A percentile compares a stretch with the other conserved stretches of the same genome.
Evolutionary conservation across 2,797 vertebrate genomes (phyloP).

Genomic region (Chelmon rostratus): DNA sequence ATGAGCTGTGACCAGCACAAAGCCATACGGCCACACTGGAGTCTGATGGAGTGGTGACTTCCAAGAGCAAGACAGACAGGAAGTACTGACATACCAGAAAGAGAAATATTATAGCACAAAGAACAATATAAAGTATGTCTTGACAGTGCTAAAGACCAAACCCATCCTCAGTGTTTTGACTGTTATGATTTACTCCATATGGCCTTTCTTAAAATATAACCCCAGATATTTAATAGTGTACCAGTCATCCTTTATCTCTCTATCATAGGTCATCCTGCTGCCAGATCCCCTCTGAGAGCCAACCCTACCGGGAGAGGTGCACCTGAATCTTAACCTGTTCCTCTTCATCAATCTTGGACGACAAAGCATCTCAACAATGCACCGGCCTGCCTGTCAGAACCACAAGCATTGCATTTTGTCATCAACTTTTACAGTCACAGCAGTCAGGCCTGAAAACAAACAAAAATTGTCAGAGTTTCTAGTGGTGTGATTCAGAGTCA

Average conservation of each 20-base stretch:
- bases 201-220: not conserved
- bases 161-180: not conserved
- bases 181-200: not conserved
- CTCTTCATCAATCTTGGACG: constrained; percentile 36
- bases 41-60: not conserved
- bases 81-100: not conserved
- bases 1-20: constrained; percentile 10
- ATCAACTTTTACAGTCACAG: too few relatives aligned
- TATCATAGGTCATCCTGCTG: constrained; percentile 13
- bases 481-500: too few relatives aligned
- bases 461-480: too few relatives aligned
- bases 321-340: constrained; percentile 41
- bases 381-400: not conserved
- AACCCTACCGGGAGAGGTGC: constrained; percentile 5
- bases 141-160: not conserved
- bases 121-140: not conserved
- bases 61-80: not conserved
- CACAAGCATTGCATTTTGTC: too few relatives aligned
- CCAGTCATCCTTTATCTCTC: constrained; percentile 19
- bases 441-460: too few relatives aligned
- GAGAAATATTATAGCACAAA: not conserved
- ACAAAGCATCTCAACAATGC: constrained; percentile 32
- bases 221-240: not conserved
- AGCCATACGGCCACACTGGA: not conserved
- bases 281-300: constrained; percentile 21